phyloP scores from a whole-genome alignment of 2,888 invertebrate species.

The Drosophila imparisetae region DNA sequence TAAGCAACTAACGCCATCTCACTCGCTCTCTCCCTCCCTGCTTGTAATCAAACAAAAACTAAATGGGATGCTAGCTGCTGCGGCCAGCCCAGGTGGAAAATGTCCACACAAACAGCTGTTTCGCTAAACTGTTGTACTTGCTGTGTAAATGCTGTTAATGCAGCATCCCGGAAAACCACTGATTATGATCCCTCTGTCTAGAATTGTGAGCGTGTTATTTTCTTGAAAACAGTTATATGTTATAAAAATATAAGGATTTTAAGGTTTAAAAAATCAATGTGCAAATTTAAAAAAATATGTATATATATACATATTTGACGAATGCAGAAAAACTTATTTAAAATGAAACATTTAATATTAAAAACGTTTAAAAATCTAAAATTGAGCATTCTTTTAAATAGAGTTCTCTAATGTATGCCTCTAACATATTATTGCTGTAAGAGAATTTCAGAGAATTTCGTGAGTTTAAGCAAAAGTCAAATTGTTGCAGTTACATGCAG shows the following conservation, averaged over 20 bases:
- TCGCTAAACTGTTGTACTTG: conserved; percentile 18
- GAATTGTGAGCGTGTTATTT: not conserved
- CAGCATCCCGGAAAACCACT: conserved; percentile 64
- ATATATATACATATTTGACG: not conserved
- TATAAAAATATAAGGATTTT: not conserved
- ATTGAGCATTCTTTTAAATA: not conserved
- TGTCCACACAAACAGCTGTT: conserved; percentile 43
- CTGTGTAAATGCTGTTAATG: conserved; percentile 22
- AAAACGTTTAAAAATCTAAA: not conserved
- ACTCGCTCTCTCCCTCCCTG: not conserved
- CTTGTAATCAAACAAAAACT: conserved; percentile 68
- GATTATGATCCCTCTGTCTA: conserved; percentile 41
- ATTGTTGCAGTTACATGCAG: conserved; percentile 19
- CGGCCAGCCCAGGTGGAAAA: conserved; percentile 28
- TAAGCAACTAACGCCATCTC: conserved; percentile 10
- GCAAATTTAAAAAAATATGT: not conserved
- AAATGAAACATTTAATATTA: not conserved
- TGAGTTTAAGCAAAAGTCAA: conserved; percentile 35
- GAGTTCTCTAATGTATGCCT: not conserved
- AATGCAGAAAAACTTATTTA: not conserved
- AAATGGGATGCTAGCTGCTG: conserved; percentile 32
- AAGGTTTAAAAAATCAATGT: not conserved
- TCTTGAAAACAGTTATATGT: not conserved
- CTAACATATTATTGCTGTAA: conserved; percentile 3
- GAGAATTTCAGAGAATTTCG: conserved; percentile 18